Evolutionary conservation across 1,140 invertebrate species (phyloP).

Genomic region (Ephestia elutella): DNA sequence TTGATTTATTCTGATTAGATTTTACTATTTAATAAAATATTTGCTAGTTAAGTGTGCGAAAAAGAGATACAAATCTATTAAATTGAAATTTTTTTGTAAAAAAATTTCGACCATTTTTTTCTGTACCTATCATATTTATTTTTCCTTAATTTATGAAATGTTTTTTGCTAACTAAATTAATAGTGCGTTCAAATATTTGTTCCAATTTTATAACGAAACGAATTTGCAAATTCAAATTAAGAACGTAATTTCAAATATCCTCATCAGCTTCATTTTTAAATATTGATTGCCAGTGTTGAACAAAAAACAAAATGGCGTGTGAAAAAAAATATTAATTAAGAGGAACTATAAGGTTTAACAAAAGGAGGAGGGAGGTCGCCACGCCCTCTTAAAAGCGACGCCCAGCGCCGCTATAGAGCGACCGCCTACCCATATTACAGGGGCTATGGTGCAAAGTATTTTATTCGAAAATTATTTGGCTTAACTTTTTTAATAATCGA

Average conservation of each 20-base stretch:
- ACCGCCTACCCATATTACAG: slow-evolving; percentile 35
- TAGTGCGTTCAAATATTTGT: too few species aligned
- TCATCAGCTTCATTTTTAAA: background rate
- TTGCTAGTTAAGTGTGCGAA: too few species aligned
- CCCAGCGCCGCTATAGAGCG: slow-evolving; percentile 56
- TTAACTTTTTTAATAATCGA: slow-evolving; percentile 1
- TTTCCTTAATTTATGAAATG: too few species aligned
- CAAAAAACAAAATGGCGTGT: slow-evolving; percentile 12
- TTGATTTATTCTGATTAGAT: background rate
- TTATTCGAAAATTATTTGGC: background rate
- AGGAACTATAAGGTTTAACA: slow-evolving; percentile 23
- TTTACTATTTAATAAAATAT: too few species aligned
- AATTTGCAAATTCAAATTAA: background rate
- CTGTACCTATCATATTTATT: too few species aligned
- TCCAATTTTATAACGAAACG: too few species aligned
- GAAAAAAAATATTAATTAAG: slow-evolving; percentile 17
- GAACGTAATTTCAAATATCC: background rate
- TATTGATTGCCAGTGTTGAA: slow-evolving; percentile 1
- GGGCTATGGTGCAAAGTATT: slow-evolving; percentile 7
- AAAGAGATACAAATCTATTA: too few species aligned
- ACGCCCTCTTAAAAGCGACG: slow-evolving; percentile 59
- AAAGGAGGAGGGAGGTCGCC: slow-evolving; percentile 35
- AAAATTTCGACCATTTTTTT: too few species aligned
- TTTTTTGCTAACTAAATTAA: too few species aligned
- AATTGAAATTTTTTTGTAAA: too few species aligned